Percentiles rank a stretch among this genome's conserved stretches.
phyloP scores from a whole-genome alignment of 2,888 invertebrate species.

The Parelbella ahira region DNA sequence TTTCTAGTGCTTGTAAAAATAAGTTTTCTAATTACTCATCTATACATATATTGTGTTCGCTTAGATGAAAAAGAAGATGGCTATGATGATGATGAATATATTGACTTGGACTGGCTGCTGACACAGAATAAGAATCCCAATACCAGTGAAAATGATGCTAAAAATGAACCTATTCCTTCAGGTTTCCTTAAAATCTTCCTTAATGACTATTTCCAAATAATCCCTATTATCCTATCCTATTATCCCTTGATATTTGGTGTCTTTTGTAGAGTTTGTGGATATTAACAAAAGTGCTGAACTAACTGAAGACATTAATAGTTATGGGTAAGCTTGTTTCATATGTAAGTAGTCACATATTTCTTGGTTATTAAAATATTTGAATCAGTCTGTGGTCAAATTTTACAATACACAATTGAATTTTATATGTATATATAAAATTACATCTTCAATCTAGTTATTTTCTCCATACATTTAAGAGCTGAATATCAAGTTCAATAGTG shows the following conservation, averaged over 20 bases:
- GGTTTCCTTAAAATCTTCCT: conserved; percentile 20
- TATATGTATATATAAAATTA: no score
- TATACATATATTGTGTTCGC: no score
- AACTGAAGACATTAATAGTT: conserved; percentile 13
- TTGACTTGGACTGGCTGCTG: conserved; percentile 58
- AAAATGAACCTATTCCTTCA: conserved; percentile 44
- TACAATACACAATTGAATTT: no score
- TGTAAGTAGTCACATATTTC: no score
- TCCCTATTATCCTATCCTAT: no score
- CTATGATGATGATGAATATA: conserved; percentile 59
- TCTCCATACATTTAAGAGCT: no score
- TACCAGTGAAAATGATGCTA: conserved; percentile 29
- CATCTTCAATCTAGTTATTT: no score
- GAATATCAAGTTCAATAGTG: no score
- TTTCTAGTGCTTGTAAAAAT: no score
- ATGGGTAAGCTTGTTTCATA: conserved; percentile 29
- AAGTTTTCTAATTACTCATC: no score
- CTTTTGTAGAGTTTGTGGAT: conserved; percentile 17
- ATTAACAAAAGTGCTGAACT: conserved; percentile 7
- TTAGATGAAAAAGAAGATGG: conserved; percentile 57
- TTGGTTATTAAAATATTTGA: no score
- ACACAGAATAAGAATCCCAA: conserved; percentile 37
- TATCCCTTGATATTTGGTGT: conserved; percentile 2
- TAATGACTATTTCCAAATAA: conserved; percentile 12
- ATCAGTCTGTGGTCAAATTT: no score